Base-by-base conservation (phyloP, 2,797 vertebrate genomes). In the Amphiprion clarkii region DNA sequence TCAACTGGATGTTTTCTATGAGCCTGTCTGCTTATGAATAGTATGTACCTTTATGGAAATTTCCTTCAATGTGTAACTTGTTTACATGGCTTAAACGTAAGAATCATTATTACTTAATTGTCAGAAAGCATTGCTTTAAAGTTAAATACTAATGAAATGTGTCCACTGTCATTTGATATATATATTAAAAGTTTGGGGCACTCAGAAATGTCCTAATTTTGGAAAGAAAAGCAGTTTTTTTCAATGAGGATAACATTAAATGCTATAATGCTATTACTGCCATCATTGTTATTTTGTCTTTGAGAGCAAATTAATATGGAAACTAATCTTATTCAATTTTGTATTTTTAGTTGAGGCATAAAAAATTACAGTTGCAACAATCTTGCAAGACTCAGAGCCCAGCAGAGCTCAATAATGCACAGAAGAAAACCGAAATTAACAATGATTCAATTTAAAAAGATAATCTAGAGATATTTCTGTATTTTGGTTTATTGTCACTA, bases 401-500 rank as follows among this genome's bases (percentile, higher is more conserved):
- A 68, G 33, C 19, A 48, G 58, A 77, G 55, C 27, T 53, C 2
- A 55, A 0, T 10, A 17, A 13, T 21, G 33, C 33, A 46, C 46
- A 74, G 16, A 54, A 36, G 13, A 3, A 60, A 46, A 53, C 23
- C 48, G 55, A 66, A 66, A 71, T 61, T 55, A 51, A 10, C 48
- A 59, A 64, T 31, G 6, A 57, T 48, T 61, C 8, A 39, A n/a
- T 70, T 70, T 69, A 48, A 67, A 69, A 53, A 52, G 70, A 74
- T 73, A 77, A 77, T 78, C 66, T 8, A 10, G 21, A 51, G 23
- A 51, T 65, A 42, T 70, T 71, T 53, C 25, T 21, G 52, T 64
- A 21, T 51, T 68, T 55, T 49, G 44, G 17, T 21, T 48, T 7
- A 59, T 59, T 81, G 58, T 55, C 25, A 14, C 49, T 33, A 49